Conservation (phyloP, 2,797 vertebrate genomes). For the Muscicapa comitata region DNA sequence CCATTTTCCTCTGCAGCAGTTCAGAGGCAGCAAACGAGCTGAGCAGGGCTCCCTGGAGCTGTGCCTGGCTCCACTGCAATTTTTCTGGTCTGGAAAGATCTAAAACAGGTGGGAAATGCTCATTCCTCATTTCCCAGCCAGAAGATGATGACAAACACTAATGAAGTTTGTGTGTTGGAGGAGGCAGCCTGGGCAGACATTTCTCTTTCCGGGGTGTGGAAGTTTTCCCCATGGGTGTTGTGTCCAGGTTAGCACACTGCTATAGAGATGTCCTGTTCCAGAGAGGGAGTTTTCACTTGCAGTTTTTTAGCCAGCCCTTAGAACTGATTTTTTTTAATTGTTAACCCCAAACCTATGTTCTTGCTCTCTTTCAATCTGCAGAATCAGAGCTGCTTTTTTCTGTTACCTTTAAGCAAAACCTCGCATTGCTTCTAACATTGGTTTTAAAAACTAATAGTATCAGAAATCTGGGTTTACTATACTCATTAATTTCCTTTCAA, state of each 20-base stretch:
- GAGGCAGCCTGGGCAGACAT: background rate
- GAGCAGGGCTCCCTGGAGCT: background rate
- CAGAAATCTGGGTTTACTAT: background rate
- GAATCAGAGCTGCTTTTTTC: background rate
- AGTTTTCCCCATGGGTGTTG: background rate
- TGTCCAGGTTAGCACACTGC: background rate
- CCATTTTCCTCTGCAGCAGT: background rate
- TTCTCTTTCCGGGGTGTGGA: background rate
- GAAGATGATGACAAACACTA: background rate
- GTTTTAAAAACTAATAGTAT: background rate
- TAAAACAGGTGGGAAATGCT: background rate
- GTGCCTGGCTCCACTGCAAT: rapidly evolving
- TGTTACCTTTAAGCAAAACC: background rate
- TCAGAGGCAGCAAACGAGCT: background rate
- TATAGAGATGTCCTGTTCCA: background rate
- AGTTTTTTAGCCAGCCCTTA: background rate
- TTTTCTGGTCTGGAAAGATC: background rate
- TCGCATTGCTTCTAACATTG: background rate
- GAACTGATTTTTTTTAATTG: background rate
- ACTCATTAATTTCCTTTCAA: background rate
- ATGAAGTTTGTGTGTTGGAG: background rate
- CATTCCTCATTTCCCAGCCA: background rate
- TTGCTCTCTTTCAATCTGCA: background rate
- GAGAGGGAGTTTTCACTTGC: background rate
- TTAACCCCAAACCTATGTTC: background rate